Conservation (phyloP, 2,797 vertebrate species). For the Agapornis canus region DNA sequence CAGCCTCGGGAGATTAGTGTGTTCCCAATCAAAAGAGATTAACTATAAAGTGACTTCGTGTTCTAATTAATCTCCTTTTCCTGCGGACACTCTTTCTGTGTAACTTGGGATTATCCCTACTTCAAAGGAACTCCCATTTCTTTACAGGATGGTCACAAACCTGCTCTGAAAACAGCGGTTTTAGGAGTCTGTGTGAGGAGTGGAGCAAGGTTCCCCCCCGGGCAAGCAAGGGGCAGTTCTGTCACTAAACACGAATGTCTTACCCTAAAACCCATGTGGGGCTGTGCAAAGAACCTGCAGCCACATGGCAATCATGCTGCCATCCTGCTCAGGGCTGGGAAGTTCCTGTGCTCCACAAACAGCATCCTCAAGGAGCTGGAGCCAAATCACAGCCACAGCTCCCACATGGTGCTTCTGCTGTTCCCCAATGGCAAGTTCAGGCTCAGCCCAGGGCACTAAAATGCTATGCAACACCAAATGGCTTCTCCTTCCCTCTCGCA, state of each 20-base stretch:
- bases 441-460: neutral
- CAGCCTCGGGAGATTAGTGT: neutral
- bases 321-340: neutral
- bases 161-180: neutral
- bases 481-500: conserved; percentile 42
- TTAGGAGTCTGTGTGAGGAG: neutral
- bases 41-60: neutral
- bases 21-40: neutral
- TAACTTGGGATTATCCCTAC: neutral
- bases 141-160: neutral
- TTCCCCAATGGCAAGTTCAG: neutral
- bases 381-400: neutral
- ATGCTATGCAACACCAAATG: conserved; percentile 72
- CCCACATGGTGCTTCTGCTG: neutral
- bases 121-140: neutral
- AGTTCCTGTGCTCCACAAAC: neutral
- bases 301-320: neutral
- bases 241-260: neutral
- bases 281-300: conserved; percentile 23
- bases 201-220: neutral
- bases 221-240: neutral
- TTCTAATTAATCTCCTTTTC: neutral
- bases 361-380: neutral
- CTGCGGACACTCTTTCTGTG: neutral
- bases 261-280: neutral